These are phyloP conservation scores for Hoplodrina blanda DNA, from an alignment of 2,888 invertebrate genomes.

Conservation along the genomic window DNA sequence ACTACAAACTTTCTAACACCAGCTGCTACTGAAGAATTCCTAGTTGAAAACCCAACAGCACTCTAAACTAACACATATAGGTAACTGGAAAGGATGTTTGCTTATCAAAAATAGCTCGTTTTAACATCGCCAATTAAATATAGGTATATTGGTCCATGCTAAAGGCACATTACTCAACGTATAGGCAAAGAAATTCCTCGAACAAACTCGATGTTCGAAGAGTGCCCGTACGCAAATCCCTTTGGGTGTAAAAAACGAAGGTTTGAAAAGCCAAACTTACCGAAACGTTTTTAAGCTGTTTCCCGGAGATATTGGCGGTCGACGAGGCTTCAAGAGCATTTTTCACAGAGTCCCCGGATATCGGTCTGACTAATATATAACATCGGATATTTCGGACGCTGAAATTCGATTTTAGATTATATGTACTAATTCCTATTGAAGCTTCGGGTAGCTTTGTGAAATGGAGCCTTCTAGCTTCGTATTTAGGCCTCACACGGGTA, in stretches of 20 bases:
- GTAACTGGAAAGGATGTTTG: not conserved
- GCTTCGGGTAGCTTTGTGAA: slow-evolving; percentile 49
- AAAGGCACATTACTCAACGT: slow-evolving; percentile 69
- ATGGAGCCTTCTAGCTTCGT: slow-evolving; percentile 31
- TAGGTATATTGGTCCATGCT: slow-evolving; percentile 65
- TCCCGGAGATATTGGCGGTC: slow-evolving; percentile 82
- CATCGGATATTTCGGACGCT: slow-evolving; percentile 70
- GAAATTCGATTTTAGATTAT: slow-evolving; percentile 71
- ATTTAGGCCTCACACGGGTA: slow-evolving; percentile 28
- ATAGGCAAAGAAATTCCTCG: slow-evolving; percentile 64
- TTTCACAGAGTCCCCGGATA: slow-evolving; percentile 78
- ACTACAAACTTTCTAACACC: too few relatives aligned
- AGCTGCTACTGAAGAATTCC: too few relatives aligned
- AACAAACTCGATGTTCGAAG: slow-evolving; percentile 67
- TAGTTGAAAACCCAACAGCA: too few relatives aligned
- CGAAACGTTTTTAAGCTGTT: slow-evolving; percentile 81
- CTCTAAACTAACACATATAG: too few relatives aligned
- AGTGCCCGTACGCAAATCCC: slow-evolving; percentile 76
- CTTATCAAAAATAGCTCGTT: slow-evolving; percentile 59
- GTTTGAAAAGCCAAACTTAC: slow-evolving; percentile 78
- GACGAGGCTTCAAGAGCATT: slow-evolving; percentile 73
- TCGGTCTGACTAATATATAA: slow-evolving; percentile 79
- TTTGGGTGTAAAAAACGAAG: slow-evolving; percentile 78
- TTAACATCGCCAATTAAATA: slow-evolving; percentile 68
- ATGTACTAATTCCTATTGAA: slow-evolving; percentile 66